Evolutionary conservation across 2,113 vertebrate genomes (phyloP), one percentile per base, ranked within the genome.

Genomic region (Sprattus sprattus): DNA sequence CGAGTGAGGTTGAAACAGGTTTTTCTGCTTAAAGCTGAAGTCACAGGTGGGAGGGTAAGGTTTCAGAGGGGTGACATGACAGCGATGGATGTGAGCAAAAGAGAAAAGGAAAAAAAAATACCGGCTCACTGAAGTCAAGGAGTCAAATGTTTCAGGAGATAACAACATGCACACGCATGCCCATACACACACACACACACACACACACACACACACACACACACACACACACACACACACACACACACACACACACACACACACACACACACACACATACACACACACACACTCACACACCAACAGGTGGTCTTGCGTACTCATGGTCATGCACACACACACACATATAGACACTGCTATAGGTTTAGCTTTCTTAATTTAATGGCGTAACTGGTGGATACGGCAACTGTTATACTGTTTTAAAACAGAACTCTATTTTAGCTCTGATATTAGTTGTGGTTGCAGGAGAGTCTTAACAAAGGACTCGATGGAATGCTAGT

Each of bases 251-350:
- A 49, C 13, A 49, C 6, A 49, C 47, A 49, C 9, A 49, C 9
- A 11, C 47, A 49, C 47, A 49, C 60, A 25, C 1, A 5, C 57
- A 64, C 6, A 25, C 64, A 32, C 9, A 64, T n/a, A 93, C 93
- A 92, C 92, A 90, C 82, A 86, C 80, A 87, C 88, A 86, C 85
- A 86, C n/a, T n/a, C 47, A 49, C 60, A 25, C 1, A 5, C 57
- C n/a, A 1, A 25, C 64, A 32, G 1, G n/a, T n/a, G 57, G 57
- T 64, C 57, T 64, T 18, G 13, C 15, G 18, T 20, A 64, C 57
- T n/a, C 6, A 20, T 71, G 45, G 32, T n/a, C 81, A 86, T 92
- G 91, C 92, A 93, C 93, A 92, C 92, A 90, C 82, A 86, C 80
- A 87, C 88, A 86, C 85, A 86, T n/a, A n/a, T n/a, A n/a, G n/a